Evolutionary conservation across 2,888 invertebrate species (phyloP), one percentile per base, ranked within the genome.

Genomic region (Amaurobius ferox): DNA sequence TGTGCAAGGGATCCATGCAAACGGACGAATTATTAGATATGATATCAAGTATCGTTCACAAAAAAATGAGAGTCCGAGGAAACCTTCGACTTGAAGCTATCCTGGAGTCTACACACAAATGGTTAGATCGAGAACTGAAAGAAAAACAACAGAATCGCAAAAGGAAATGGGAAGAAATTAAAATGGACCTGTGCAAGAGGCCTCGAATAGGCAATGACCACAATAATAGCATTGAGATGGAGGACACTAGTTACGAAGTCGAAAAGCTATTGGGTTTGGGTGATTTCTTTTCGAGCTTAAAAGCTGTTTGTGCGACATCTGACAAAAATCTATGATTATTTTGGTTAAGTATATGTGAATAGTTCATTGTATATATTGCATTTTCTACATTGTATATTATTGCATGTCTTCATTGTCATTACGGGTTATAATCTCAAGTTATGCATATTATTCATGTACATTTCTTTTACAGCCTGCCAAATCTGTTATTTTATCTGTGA

Each of bases 91-190:
- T 81, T 16, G 80, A 87, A 80, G 87, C 70, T 0, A 40, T 87
- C 5, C 28, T 87, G 61, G 77, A 81, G 66, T 71, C 79, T 19
- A 87, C 87, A 0, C 66, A 78, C 19, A 71, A 87, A 29, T 44
- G 71, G 55, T 35, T 81, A 13, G 70, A 78, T 32, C 32, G 30
- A 26, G 87, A 81, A 61, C 44, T 87, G 62, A 80, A 77, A 35
- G 74, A 72, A 26, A 87, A 87, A 28, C 87, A 87, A 44, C 77
- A 81, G 44, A 72, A n/a, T 29, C 76, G 87, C 35, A 87, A 87
- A 30, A 70, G 87, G 35, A 87, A 87, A 32, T 87, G 87, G 87
- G 80, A 81, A 28, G 80, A 81, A 68, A 0, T 87, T 23, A 87
- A 68, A 44, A 73, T 32, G 6, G 80, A 72, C 23, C 7, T 87